Base-by-base conservation (phyloP, 2,797 vertebrate species). In the Sebastes iracundus region DNA sequence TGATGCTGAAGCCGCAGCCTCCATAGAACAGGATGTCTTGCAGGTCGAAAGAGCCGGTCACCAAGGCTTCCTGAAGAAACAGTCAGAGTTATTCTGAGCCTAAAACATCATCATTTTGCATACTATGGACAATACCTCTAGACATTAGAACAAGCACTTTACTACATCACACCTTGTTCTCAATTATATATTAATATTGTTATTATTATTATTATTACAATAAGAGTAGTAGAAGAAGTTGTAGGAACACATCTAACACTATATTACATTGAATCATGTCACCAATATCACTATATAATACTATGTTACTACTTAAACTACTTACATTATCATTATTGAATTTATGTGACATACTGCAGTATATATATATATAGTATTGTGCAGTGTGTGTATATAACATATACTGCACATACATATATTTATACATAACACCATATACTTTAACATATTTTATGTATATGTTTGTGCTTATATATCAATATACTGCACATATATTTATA, bases 11-110 rank as follows among this genome's bases (percentile, higher is more conserved):
- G 62, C 97, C 94, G 0, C 96, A 95, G 4, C 99, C 99, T 22
- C 98, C 98, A 0, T 98, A 99, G 90, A 99, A 99, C 85, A 99
- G 96, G 73, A 99, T 92, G 74, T 99, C 98, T 95, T 99, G 97
- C 46, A 99, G 97, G 92, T 95, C 94, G 88, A 99, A 99, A 23
- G 96, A 96, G 65, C 97, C 97, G 0, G 96, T 97, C 77, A 98
- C 96, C 87, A 99, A 95, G 60, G 96, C 90, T 1, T 95, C 97
- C 98, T 99, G 82, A 63, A 86, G 77, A 73, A 82, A 84, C 88
- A 86, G 16, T 7, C 59, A 72, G 4, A 73, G 33, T 73, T 32
- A 30, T 33, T 55, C 10, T 65, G 63, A 82, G 42, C 18, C 9
- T 74, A 42, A 75, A 22, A 65, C 16, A 63, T 55, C 16, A 7